These are phyloP conservation scores for Malthinus flaveolus DNA, from an alignment of 2,888 invertebrate species.

Conservation along the genomic window DNA sequence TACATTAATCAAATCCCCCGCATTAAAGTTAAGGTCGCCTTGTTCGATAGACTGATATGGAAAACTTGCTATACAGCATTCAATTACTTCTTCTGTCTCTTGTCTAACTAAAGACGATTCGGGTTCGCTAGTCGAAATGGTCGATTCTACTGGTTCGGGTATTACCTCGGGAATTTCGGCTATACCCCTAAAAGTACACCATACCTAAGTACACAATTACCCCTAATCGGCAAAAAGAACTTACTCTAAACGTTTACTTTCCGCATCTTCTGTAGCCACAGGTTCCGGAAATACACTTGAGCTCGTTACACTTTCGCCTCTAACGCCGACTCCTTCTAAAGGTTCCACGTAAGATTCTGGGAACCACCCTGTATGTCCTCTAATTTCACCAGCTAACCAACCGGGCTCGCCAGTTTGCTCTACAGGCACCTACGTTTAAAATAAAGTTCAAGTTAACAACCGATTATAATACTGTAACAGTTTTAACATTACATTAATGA, in stretches of 20 bases:
- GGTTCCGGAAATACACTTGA: constrained; percentile 40
- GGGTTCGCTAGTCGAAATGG: constrained; percentile 18
- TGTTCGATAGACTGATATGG: constrained; percentile 87
- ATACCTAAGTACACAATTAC: constrained; percentile 1
- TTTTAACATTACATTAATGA: constrained; percentile 68
- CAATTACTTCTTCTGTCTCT: constrained; percentile 55
- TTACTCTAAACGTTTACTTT: constrained; percentile 58
- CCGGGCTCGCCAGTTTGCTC: constrained; percentile 92
- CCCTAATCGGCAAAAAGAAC: constrained; percentile 33
- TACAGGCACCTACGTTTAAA: constrained; percentile 60
- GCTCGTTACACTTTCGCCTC: constrained; percentile 50
- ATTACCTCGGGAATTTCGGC: constrained; percentile 71
- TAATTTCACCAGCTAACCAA: constrained; percentile 93
- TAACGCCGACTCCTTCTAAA: constrained; percentile 57
- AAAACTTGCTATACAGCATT: constrained; percentile 87
- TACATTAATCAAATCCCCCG: constrained; percentile 85
- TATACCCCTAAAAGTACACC: constrained; percentile 62
- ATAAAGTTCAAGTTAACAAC: constrained; percentile 19
- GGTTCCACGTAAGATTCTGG: constrained; percentile 94
- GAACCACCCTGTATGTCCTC: constrained; percentile 94
- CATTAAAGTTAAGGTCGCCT: constrained; percentile 89
- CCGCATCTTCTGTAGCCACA: constrained; percentile 34
- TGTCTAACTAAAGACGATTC: constrained; percentile 39
- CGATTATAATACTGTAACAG: constrained; percentile 37
- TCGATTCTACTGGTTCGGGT: too few relatives aligned